Evolutionary conservation across 2,888 invertebrate species (phyloP), one percentile per base, ranked within the genome.

Genomic region (Himalopsyche japonica): DNA sequence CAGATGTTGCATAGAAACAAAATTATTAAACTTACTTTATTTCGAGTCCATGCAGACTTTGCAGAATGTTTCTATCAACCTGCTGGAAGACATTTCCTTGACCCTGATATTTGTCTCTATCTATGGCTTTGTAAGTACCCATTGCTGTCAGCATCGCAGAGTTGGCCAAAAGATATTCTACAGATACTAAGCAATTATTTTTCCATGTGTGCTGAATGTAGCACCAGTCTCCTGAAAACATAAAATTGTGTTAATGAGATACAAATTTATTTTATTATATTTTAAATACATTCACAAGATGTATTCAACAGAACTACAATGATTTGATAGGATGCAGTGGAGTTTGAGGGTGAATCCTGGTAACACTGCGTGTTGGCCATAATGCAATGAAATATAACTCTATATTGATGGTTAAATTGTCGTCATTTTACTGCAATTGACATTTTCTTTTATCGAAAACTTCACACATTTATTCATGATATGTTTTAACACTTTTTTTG

Each of bases 221-320:
- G 20, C 64, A 83, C 87, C 87, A 87, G 27, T 84, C 82, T 7
- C 86, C 87, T 86, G 76, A 49, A 82, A 79, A 70, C 2, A 70
- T 70, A 12, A 43, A 43, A 43, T 43, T 30, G 24, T 37, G 7
- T 49, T 5, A 48, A 48, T 27, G 49, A 8, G n/a, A 20, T 20
- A 3, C n/a, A 43, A 79, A 79, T 30, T 24, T 43, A 43, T 79
- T 12, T 79, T 43, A 10, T 20, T 20, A 24, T 18, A 77, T 77
- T n/a, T n/a, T n/a, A n/a, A n/a, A n/a, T n/a, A n/a, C n/a, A n/a
- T n/a, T n/a, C n/a, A n/a, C n/a, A n/a, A n/a, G n/a, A n/a, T n/a
- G n/a, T n/a, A n/a, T n/a, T n/a, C n/a, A n/a, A n/a, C n/a, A n/a
- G n/a, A n/a, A n/a, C n/a, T n/a, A n/a, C n/a, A n/a, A n/a, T n/a